These are phyloP conservation scores for Phymastichus coffea DNA, from an alignment of 1,140 invertebrate species.

Conservation along the genomic window DNA sequence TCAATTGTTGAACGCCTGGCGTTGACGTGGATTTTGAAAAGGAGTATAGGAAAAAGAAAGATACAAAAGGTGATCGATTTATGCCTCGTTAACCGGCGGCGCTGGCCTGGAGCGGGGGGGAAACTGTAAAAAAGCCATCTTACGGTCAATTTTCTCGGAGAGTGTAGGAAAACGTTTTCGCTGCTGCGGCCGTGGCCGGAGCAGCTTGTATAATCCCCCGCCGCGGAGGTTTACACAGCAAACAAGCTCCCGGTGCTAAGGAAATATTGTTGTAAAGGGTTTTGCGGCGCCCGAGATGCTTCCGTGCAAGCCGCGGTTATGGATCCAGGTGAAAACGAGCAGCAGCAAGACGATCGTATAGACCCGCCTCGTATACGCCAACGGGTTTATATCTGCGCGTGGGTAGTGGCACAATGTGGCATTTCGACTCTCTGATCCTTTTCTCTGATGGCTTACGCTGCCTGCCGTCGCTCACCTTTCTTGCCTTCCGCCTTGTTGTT, in stretches of 20 bases:
- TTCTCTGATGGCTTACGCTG: too few relatives aligned
- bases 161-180: neutral
- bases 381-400: too few relatives aligned
- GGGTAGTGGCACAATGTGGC: too few relatives aligned
- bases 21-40: too few relatives aligned
- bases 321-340: neutral
- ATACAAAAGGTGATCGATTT: too few relatives aligned
- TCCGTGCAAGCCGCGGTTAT: neutral
- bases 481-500: neutral
- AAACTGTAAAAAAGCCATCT: neutral
- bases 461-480: neutral
- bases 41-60: too few relatives aligned
- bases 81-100: too few relatives aligned
- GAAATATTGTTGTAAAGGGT: slow-evolving; percentile 42
- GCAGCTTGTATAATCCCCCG: slow-evolving; percentile 30
- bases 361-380: too few relatives aligned
- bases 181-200: neutral
- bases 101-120: too few relatives aligned
- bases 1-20: too few relatives aligned
- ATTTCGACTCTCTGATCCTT: too few relatives aligned
- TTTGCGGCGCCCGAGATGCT: slow-evolving; percentile 17
- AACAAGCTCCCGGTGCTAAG: slow-evolving; percentile 38
- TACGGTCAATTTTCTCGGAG: neutral
- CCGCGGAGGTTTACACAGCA: slow-evolving; percentile 31
- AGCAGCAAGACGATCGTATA: too few relatives aligned